Conservation (phyloP, 1,140 invertebrate species). For the Trachymyrmex septentrionalis region DNA sequence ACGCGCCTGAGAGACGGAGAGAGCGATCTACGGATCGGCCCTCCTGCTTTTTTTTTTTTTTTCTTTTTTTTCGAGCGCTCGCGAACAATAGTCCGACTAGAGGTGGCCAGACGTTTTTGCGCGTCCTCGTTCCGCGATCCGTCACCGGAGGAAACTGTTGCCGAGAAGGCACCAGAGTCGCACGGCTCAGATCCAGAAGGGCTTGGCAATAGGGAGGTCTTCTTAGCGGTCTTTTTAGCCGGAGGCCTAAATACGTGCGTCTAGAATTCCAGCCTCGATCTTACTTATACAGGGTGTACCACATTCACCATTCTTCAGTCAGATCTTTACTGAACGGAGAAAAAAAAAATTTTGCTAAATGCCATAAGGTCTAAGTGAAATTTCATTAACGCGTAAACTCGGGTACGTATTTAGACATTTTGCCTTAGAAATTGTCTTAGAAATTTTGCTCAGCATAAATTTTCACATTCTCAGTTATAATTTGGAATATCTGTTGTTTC, state of each 20-base stretch:
- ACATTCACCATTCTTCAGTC: background rate
- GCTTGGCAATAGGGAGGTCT: constrained; percentile 42
- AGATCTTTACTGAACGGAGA: background rate
- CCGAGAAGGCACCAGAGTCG: constrained; percentile 14
- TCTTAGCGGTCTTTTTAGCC: constrained; percentile 56
- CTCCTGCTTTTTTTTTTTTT: constrained; percentile 4
- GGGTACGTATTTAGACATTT: background rate
- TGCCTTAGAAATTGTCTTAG: background rate
- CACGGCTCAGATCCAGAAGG: constrained; percentile 34
- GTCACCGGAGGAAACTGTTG: constrained; percentile 52
- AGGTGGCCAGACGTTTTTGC: constrained; percentile 43
- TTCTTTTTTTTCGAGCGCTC: constrained; percentile 30
- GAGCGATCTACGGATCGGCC: constrained; percentile 39
- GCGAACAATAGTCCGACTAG: constrained; percentile 42
- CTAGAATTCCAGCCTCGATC: constrained; percentile 65
- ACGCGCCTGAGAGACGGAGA: constrained; percentile 21
- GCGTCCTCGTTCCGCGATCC: constrained; percentile 50
- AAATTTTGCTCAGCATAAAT: background rate
- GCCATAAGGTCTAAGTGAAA: background rate
- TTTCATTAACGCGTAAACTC: background rate
- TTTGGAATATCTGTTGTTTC: background rate
- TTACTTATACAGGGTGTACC: background rate
- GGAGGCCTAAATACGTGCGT: constrained; percentile 42
- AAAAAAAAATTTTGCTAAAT: constrained; percentile 4
- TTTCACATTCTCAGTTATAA: background rate